Evolutionary conservation across 2,113 vertebrate species (phyloP).

Genomic region (Tangachromis dhanisi): DNA sequence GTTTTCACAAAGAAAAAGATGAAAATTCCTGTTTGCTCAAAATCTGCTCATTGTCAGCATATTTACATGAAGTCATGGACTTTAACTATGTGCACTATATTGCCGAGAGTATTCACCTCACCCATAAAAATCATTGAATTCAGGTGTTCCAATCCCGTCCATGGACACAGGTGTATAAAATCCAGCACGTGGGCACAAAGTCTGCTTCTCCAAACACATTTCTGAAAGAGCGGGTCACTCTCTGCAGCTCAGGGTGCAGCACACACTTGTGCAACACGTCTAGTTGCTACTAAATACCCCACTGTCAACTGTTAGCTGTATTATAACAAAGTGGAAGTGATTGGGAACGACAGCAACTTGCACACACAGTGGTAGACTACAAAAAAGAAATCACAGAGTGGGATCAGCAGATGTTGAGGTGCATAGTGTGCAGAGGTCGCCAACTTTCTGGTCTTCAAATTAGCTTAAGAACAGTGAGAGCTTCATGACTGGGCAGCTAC

Average conservation of each 20-base stretch:
- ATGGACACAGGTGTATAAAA: not conserved
- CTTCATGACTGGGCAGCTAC: not conserved
- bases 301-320: accelerated
- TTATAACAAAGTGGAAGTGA: not conserved
- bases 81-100: not conserved
- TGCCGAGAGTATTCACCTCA: accelerated
- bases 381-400: not conserved
- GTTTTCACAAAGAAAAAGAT: not conserved
- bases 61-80: not conserved
- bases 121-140: not conserved
- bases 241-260: not conserved
- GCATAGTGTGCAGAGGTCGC: not conserved
- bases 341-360: not conserved
- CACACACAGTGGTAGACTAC: not conserved
- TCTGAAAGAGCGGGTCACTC: not conserved
- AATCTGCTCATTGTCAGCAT: not conserved
- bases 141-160: not conserved
- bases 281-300: not conserved
- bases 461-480: not conserved
- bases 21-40: not conserved
- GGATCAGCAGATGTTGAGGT: not conserved
- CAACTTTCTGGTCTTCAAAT: not conserved
- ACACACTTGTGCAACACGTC: not conserved
- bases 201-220: not conserved
- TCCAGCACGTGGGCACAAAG: not conserved